Evolutionary conservation across 2,113 vertebrate genomes (phyloP).

Genomic region (Dipodomys merriami): DNA sequence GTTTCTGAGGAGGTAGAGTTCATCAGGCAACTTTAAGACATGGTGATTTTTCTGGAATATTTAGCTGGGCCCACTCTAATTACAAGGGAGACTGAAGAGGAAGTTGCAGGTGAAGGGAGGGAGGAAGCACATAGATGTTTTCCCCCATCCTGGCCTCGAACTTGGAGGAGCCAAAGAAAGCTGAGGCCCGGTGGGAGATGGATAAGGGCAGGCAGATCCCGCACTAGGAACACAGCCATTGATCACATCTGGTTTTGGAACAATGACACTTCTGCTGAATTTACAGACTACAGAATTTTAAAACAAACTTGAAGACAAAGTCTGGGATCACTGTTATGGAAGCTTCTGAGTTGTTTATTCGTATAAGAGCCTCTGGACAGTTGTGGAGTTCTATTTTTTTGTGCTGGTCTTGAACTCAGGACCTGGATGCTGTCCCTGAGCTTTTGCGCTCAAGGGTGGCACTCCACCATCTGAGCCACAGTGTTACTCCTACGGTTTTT

Average conservation of each 20-base stretch:
- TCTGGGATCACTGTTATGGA: background rate
- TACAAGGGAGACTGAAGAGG: background rate
- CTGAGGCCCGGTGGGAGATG: background rate
- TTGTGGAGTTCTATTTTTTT: background rate
- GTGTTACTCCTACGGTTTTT: no score
- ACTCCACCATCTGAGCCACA: no score
- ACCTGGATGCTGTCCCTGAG: no score
- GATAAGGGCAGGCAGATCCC: background rate
- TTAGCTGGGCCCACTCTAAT: background rate
- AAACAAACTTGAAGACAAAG: background rate
- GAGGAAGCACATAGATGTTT: background rate
- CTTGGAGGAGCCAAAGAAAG: background rate
- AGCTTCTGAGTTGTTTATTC: conserved; percentile 10
- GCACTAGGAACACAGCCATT: background rate
- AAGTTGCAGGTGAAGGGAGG: background rate
- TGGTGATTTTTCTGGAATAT: background rate
- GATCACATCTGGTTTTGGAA: background rate
- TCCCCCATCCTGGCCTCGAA: background rate
- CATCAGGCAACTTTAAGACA: conserved; percentile 27
- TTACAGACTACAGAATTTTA: background rate
- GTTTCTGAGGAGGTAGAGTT: background rate
- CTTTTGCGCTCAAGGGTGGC: no score
- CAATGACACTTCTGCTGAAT: background rate
- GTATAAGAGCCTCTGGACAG: background rate
- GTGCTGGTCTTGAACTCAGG: no score